A percentile compares a stretch with the other conserved stretches of the same genome.
These are phyloP conservation scores for Cotesia typhae DNA, from an alignment of 1,140 invertebrate genomes.

Conservation along the genomic window DNA sequence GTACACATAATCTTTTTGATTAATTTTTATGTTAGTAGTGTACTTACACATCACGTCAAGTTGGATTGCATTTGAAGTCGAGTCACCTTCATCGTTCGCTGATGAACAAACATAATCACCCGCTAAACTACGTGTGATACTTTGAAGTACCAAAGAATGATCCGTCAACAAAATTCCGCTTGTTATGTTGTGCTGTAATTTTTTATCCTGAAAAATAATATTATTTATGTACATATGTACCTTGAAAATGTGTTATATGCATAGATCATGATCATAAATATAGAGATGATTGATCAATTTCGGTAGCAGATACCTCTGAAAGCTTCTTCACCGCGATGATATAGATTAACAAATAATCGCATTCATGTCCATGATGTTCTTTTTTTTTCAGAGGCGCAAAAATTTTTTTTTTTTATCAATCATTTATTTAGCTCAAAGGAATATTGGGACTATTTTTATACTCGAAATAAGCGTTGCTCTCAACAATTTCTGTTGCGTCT, in stretches of 20 bases:
- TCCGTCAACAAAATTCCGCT: conserved; percentile 82
- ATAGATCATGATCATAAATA: too few species aligned
- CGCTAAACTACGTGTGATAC: conserved; percentile 79
- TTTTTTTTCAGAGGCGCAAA: too few species aligned
- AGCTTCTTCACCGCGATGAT: neutral
- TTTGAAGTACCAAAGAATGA: conserved; percentile 84
- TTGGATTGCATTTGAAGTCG: conserved; percentile 78
- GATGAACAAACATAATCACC: conserved; percentile 85
- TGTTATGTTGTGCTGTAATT: conserved; percentile 80
- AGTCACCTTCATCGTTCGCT: conserved; percentile 81
- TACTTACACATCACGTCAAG: conserved; percentile 87
- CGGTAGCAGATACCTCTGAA: too few species aligned
- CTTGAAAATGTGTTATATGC: too few species aligned
- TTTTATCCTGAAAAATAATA: conserved; percentile 68
- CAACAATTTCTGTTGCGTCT: too few species aligned
- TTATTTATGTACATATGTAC: conserved; percentile 10
- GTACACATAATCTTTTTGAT: too few species aligned
- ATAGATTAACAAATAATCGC: conserved; percentile 23
- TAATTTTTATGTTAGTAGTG: too few species aligned
- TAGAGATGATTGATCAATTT: too few species aligned
- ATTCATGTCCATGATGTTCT: neutral
- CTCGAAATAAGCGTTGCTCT: too few species aligned
- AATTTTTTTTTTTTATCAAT: too few species aligned
- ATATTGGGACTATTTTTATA: too few species aligned
- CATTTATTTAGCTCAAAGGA: too few species aligned